These are phyloP conservation scores for Clarias laeviceps DNA, from an alignment of 2,797 vertebrate genomes.

Conservation along the genomic window DNA sequence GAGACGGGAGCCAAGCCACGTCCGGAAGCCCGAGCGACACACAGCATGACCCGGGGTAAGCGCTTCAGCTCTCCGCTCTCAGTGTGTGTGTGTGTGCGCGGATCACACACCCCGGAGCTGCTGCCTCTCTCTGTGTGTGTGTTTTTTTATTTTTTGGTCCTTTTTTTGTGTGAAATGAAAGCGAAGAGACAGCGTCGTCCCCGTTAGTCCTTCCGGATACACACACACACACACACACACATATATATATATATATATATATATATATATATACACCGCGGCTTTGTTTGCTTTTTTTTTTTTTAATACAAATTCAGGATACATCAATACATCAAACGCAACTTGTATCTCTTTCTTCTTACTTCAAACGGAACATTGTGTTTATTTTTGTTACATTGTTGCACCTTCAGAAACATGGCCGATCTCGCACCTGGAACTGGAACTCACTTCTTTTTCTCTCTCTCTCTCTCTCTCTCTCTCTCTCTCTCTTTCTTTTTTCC, in stretches of 20 bases:
- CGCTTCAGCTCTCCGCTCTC: slow-evolving; percentile 30
- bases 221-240: slow-evolving; percentile 37
- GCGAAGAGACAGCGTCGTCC: slow-evolving; percentile 19
- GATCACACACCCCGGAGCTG: not conserved
- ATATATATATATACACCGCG: not conserved
- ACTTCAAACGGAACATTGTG: not conserved
- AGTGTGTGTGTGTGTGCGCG: slow-evolving; percentile 59
- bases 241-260: no score
- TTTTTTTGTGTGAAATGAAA: slow-evolving; percentile 54
- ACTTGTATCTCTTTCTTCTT: slow-evolving; percentile 6
- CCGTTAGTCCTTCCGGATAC: slow-evolving; percentile 77
- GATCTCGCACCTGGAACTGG: slow-evolving; percentile 88
- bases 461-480: not conserved
- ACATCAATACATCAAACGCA: not conserved
- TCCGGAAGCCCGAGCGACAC: slow-evolving; percentile 92
- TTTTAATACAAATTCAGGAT: not conserved
- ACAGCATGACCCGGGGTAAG: slow-evolving; percentile 98
- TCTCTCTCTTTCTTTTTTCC: not conserved
- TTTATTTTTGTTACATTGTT: slow-evolving; percentile 59
- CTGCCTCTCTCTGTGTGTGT: slow-evolving; percentile 58
- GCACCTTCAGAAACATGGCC: slow-evolving; percentile 92
- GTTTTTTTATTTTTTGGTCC: slow-evolving; percentile 64
- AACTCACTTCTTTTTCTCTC: slow-evolving; percentile 91
- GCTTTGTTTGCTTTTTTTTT: slow-evolving; percentile 10
- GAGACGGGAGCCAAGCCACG: slow-evolving; percentile 93